A percentile compares a stretch with the other conserved stretches of the same genome.
These are phyloP conservation scores for Dendrocincla fuliginosa DNA, from an alignment of 2,797 vertebrate genomes.

Conservation along the genomic window DNA sequence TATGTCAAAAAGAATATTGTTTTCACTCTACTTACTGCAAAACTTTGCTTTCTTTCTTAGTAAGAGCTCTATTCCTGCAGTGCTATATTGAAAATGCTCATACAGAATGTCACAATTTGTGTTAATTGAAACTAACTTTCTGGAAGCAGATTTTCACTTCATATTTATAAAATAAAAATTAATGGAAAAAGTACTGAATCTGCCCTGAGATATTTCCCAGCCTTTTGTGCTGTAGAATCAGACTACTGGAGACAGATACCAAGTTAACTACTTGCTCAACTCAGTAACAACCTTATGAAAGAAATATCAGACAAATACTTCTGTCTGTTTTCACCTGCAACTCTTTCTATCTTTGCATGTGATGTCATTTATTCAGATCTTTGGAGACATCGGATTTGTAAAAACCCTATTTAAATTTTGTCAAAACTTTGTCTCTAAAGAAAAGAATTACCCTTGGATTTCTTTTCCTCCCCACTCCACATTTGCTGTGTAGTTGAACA, in stretches of 20 bases:
- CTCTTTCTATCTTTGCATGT: neutral
- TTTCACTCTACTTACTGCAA: neutral
- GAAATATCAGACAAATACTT: neutral
- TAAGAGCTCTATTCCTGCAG: neutral
- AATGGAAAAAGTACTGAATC: neutral
- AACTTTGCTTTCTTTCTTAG: neutral
- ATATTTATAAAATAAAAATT: neutral
- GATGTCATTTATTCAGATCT: neutral
- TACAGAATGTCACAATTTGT: neutral
- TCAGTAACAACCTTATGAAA: neutral
- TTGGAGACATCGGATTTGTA: neutral
- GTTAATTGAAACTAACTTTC: neutral
- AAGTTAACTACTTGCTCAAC: neutral
- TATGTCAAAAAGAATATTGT: neutral
- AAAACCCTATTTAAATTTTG: neutral
- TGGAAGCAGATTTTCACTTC: neutral
- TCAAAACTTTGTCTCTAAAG: neutral
- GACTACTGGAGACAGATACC: neutral
- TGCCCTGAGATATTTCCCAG: neutral
- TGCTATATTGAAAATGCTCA: neutral
- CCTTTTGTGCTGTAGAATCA: neutral
- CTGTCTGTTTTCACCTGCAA: neutral
- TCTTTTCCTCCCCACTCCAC: neutral
- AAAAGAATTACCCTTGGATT: neutral
- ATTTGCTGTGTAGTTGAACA: neutral